Percentiles rank a stretch among this genome's conserved stretches.
phyloP scores from a whole-genome alignment of 2,888 invertebrate genomes.

The Notodonta ziczac region DNA sequence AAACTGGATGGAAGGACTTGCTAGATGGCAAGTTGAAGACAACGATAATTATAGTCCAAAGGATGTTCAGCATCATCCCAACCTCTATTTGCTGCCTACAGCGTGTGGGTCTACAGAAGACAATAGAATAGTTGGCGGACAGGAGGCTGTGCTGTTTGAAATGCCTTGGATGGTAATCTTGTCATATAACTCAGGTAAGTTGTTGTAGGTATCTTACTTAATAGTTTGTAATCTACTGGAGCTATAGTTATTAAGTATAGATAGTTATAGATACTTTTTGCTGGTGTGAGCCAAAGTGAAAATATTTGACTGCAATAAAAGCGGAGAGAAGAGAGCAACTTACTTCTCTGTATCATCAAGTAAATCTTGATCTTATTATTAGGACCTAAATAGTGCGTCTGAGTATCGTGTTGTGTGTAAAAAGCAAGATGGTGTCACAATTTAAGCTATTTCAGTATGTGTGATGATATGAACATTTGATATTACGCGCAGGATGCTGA shows the following conservation, averaged over 20 bases:
- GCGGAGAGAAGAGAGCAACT: background rate
- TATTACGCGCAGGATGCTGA: too few relatives aligned
- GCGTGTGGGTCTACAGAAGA: constrained; percentile 84
- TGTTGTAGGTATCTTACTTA: too few relatives aligned
- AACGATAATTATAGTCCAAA: constrained; percentile 21
- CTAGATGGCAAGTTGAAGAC: background rate
- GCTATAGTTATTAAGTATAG: background rate
- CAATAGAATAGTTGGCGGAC: constrained; percentile 86
- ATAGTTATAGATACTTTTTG: background rate
- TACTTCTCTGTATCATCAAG: background rate
- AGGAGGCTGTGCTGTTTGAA: constrained; percentile 85
- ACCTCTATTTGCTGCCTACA: constrained; percentile 49
- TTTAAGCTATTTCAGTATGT: too few relatives aligned
- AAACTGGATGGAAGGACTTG: background rate
- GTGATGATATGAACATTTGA: too few relatives aligned
- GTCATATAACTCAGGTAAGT: constrained; percentile 80
- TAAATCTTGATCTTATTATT: background rate
- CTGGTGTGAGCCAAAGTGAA: background rate
- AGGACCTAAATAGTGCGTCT: background rate
- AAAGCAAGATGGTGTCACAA: too few relatives aligned
- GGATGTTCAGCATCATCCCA: constrained; percentile 38
- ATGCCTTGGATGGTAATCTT: constrained; percentile 92
- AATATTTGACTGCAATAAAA: background rate
- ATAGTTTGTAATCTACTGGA: too few relatives aligned
- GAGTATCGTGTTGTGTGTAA: background rate